Percentiles rank a stretch among this genome's conserved stretches.
phyloP scores from a whole-genome alignment of 1,140 invertebrate genomes.

The Octopus sinensis region DNA sequence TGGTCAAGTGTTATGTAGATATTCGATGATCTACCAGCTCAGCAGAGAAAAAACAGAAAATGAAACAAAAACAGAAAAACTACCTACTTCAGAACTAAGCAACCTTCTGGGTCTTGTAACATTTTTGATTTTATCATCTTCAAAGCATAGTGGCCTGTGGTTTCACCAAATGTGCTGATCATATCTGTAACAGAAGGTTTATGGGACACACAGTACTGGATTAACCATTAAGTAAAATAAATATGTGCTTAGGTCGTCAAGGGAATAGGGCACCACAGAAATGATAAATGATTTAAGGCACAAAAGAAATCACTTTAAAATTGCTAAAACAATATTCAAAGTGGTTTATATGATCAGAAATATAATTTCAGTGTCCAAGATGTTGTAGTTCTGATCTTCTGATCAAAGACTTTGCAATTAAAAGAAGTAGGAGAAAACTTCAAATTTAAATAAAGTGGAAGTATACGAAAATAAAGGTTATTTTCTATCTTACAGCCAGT shows the following conservation, averaged over 20 bases:
- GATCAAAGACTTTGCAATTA: too few relatives aligned
- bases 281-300: not conserved
- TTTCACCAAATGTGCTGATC: conserved; percentile 90
- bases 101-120: conserved; percentile 68
- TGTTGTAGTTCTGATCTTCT: too few relatives aligned
- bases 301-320: not conserved
- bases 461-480: too few relatives aligned
- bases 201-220: not conserved
- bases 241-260: not conserved
- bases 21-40: too few relatives aligned
- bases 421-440: too few relatives aligned
- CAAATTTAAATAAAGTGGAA: too few relatives aligned
- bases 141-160: conserved; percentile 73
- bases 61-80: too few relatives aligned
- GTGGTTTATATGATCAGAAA: too few relatives aligned
- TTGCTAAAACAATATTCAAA: not conserved
- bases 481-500: too few relatives aligned
- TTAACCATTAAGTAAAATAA: not conserved
- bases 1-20: too few relatives aligned
- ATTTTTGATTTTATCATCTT: conserved; percentile 69
- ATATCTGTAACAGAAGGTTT: conserved; percentile 69
- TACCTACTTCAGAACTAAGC: conserved; percentile 65
- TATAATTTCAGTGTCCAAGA: too few relatives aligned
- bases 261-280: not conserved
- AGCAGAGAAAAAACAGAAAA: too few relatives aligned